Evolutionary conservation across 2,888 invertebrate species (phyloP), one percentile per base, ranked within the genome.

Genomic region (Protonemura montana): DNA sequence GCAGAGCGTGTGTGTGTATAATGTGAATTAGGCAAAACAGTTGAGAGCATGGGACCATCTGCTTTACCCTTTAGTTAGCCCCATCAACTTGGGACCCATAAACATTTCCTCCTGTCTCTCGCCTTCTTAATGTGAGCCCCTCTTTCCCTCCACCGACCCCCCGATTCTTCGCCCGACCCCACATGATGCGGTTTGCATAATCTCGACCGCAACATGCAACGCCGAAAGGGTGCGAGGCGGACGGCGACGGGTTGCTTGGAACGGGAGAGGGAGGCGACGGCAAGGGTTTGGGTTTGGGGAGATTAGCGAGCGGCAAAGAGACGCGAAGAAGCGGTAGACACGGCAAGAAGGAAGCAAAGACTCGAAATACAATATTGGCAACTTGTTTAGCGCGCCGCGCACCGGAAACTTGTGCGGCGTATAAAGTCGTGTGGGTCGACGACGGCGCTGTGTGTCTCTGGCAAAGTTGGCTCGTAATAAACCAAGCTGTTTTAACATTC

Each of bases 21-120:
- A 87, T 87, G 87, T 87, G 87, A 87, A 87, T 87, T 87, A 87
- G 87, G 87, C 86, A 87, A 86, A 87, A 86, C 86, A 87, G 87
- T 86, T 87, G 83, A 25, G 76, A 27, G 78, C 59, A 35, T 59
- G 81, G 87, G 86, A 86, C 87, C 88, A 88, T 86, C 88, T 88
- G 88, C 87, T 59, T 59, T 86, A 85, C 87, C 80, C 28, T n/a
- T 42, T 78, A 84, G 86, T 83, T 85, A 78, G 25, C 27, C 76
- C 25, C 41, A 59, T 84, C 42, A 42, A 80, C 77, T 59, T 85
- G 82, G 87, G 83, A 82, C 84, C 86, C 87, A 87, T 87, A 87
- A 87, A 87, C 87, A 87, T 87, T 86, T 87, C 87, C 87, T 42
- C 59, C 59, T 59, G 59, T 85, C 80, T 82, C 76, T 76, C 86